These are phyloP conservation scores for Folsomia manolachei DNA, from an alignment of 2,888 invertebrate genomes.

Conservation along the genomic window DNA sequence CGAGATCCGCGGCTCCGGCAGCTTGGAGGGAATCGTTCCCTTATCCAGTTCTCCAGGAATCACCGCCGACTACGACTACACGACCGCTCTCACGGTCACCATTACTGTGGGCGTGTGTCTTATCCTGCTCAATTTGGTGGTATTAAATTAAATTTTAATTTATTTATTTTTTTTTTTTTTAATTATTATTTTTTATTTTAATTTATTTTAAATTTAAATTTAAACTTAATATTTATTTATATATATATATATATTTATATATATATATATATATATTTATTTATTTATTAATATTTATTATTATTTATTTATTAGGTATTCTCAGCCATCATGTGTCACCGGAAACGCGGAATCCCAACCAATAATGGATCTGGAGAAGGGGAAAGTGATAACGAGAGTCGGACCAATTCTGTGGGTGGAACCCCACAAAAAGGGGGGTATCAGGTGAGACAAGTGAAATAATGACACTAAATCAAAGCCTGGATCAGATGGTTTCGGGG, in stretches of 20 bases:
- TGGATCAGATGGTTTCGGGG: too few relatives aligned
- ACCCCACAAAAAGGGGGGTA: not conserved
- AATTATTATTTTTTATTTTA: too few relatives aligned
- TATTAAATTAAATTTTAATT: too few relatives aligned
- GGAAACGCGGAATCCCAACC: slow-evolving; percentile 47
- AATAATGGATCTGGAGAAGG: not conserved
- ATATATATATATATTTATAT: too few relatives aligned
- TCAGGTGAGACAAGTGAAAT: not conserved
- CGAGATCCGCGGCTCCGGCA: slow-evolving; percentile 40
- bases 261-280: too few relatives aligned
- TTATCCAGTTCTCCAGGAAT: slow-evolving; percentile 33
- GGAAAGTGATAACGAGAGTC: not conserved
- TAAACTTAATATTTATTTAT: too few relatives aligned
- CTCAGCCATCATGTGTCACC: slow-evolving; percentile 51
- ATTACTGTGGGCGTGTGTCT: slow-evolving; percentile 50
- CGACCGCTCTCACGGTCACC: slow-evolving; percentile 50
- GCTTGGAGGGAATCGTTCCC: slow-evolving; percentile 33
- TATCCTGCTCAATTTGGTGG: slow-evolving; percentile 49
- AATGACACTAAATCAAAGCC: too few relatives aligned
- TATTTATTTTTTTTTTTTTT: too few relatives aligned
- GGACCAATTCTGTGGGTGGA: not conserved
- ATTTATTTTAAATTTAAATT: too few relatives aligned
- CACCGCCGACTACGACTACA: slow-evolving; percentile 48
- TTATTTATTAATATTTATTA: too few relatives aligned
- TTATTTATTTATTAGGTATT: too few relatives aligned